Percentiles rank a stretch among this genome's conserved stretches.
phyloP scores from a whole-genome alignment of 53 echinoderm and acorn worm genomes.

The Holothuria leucospilota region DNA sequence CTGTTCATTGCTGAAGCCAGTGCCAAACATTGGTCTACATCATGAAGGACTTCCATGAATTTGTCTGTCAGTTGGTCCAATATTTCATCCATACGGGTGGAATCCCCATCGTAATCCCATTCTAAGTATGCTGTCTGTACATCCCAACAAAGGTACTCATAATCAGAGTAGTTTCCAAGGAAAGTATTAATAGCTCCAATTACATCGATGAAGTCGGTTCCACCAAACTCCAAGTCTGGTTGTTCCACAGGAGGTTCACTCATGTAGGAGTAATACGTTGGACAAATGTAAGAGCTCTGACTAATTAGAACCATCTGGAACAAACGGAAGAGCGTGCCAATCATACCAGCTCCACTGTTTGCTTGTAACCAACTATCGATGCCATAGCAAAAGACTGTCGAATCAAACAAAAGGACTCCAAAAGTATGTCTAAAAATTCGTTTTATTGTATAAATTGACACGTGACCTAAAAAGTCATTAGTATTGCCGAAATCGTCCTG shows the following conservation, averaged over 20 bases:
- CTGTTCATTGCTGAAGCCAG: neutral
- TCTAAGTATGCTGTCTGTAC: constrained; percentile 8
- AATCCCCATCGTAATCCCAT: constrained; percentile 1
- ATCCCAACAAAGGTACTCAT: constrained; percentile 38
- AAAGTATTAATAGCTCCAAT: constrained; percentile 19
- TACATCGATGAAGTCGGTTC: neutral
- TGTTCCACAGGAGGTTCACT: constrained; percentile 3
- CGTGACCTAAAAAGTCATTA: neutral
- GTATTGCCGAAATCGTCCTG: neutral
- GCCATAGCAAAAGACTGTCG: neutral
- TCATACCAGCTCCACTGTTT: neutral
- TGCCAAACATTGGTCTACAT: neutral
- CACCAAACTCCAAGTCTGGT: neutral
- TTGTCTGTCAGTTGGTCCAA: neutral
- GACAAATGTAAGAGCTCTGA: constrained; percentile 9
- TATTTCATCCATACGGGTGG: constrained; percentile 3
- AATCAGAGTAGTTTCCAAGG: constrained; percentile 42
- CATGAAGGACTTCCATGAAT: constrained; percentile 6
- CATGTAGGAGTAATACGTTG: neutral
- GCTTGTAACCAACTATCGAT: constrained; percentile 6
- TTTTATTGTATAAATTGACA: constrained; percentile 2
- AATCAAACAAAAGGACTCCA: neutral
- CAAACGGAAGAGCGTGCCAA: neutral
- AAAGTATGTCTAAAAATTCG: neutral
- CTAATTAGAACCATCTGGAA: constrained; percentile 9